Evolutionary conservation across 2,113 vertebrate species (phyloP).

Genomic region (Scolopax mira): DNA sequence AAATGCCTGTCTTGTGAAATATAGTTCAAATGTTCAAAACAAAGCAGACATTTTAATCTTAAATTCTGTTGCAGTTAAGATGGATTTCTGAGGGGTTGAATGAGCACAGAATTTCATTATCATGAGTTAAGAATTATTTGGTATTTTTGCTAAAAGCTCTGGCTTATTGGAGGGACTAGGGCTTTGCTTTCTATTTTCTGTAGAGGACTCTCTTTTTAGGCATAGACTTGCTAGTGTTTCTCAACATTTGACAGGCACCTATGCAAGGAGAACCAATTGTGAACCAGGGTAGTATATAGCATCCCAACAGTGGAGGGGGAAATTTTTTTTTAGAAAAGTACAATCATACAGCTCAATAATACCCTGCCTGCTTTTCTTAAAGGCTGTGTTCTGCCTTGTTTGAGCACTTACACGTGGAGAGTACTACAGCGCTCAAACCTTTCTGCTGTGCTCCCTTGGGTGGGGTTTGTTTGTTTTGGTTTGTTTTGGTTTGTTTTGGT

Average conservation of each 20-base stretch:
- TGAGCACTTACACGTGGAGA: background rate
- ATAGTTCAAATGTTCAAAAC: background rate
- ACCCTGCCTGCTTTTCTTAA: accelerated
- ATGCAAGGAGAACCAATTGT: background rate
- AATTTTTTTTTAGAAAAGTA: background rate
- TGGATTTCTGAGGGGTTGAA: background rate
- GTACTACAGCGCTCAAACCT: background rate
- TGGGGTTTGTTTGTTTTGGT: accelerated
- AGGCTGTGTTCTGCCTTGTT: accelerated
- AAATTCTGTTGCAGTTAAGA: background rate
- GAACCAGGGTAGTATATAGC: background rate
- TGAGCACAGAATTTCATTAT: background rate
- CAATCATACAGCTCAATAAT: background rate
- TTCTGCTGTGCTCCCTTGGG: background rate
- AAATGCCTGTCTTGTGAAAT: background rate
- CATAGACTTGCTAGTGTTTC: background rate
- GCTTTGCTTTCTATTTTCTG: background rate
- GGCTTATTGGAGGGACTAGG: background rate
- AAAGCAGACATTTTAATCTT: background rate
- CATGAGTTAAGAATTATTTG: background rate
- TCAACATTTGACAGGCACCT: background rate
- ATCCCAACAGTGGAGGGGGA: background rate
- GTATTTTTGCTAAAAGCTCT: background rate
- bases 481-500: accelerated
- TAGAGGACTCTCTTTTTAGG: background rate